Base-by-base conservation (phyloP, 92 coral and sea anemone species). In the Palythoa grandiflora region DNA sequence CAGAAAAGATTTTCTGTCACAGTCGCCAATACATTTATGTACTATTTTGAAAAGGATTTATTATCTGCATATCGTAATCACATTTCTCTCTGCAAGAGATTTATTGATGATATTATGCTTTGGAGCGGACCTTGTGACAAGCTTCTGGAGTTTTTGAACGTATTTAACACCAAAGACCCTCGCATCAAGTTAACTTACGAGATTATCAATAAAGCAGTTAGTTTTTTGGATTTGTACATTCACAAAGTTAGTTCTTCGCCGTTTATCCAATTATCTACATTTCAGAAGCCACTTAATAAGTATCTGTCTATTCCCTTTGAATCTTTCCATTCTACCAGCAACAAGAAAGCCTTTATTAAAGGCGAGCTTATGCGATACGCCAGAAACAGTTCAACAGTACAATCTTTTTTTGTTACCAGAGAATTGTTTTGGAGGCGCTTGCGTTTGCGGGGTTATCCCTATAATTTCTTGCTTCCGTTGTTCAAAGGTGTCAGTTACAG, bases 271-370 rank as follows among this genome's bases (percentile, higher is more conserved):
- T 75, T 76, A 38, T 75, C 85, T 10, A 89, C 91, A 51, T 83
- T 71, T 65, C 88, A 73, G 63, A 89, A 89, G 65, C 91, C 91
- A 47, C 87, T 89, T 60, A 79, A 71, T 73, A 88, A 28, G 28
- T 28, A 88, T 44, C 48, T 44, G 48, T 44, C 0, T 44, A 44
- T 44, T 44, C 48, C 48, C 48, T 44, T 44, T 44, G 48, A 44
- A 44, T 44, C 48, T 44, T 44, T 44, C 6, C 48, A 44, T 44
- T 6, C 48, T 44, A 44, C 48, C 48, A 44, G 48, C 48, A 44
- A 1, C 48, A 44, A 44, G 48, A 44, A 44, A 44, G 48, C 48
- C 48, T 44, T 44, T 44, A 44, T 44, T 44, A 44, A 44, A 44
- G 48, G 48, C 1, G 86, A 57, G 65, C 65, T 57, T 16, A 57